These are phyloP conservation scores for Rosalia funebris DNA, from an alignment of 2,888 invertebrate genomes.

Conservation along the genomic window DNA sequence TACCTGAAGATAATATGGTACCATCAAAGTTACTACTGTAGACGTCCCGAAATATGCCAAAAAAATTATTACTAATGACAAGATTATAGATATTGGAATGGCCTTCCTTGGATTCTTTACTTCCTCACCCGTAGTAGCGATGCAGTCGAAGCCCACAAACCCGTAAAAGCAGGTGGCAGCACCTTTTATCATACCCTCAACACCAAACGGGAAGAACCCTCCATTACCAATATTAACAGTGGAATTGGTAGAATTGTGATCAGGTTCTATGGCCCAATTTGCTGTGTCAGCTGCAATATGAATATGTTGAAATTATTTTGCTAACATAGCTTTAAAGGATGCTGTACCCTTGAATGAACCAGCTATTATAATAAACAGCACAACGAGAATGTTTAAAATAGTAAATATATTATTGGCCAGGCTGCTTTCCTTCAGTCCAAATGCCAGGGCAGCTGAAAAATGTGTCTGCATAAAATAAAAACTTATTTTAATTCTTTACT, in stretches of 20 bases:
- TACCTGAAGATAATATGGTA: constrained; percentile 83
- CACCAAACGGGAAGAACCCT: constrained; percentile 87
- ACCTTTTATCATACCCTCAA: constrained; percentile 80
- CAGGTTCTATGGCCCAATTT: constrained; percentile 64
- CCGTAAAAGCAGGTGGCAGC: constrained; percentile 91
- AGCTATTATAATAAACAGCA: constrained; percentile 82
- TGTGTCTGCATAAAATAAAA: not conserved
- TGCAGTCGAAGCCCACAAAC: constrained; percentile 93
- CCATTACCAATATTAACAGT: constrained; percentile 68
- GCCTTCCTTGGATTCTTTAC: constrained; percentile 85
- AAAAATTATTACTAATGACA: constrained; percentile 84
- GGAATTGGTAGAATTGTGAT: constrained; percentile 61
- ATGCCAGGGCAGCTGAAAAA: constrained; percentile 74
- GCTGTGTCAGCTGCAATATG: constrained; percentile 58
- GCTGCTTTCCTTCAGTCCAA: constrained; percentile 90
- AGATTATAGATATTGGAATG: constrained; percentile 88
- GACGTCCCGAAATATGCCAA: constrained; percentile 91
- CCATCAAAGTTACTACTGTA: constrained; percentile 85
- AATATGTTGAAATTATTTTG: constrained; percentile 3
- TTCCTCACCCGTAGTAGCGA: constrained; percentile 90
- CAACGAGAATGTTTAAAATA: constrained; percentile 81
- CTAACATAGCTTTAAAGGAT: not conserved
- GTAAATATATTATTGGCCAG: constrained; percentile 89
- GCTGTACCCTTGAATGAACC: constrained; percentile 76
- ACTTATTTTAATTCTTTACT: constrained; percentile 22